Percentiles rank a stretch among this genome's conserved stretches.
Conservation (phyloP, 2,888 invertebrate species). For the Eupeodes latifasciatus region DNA sequence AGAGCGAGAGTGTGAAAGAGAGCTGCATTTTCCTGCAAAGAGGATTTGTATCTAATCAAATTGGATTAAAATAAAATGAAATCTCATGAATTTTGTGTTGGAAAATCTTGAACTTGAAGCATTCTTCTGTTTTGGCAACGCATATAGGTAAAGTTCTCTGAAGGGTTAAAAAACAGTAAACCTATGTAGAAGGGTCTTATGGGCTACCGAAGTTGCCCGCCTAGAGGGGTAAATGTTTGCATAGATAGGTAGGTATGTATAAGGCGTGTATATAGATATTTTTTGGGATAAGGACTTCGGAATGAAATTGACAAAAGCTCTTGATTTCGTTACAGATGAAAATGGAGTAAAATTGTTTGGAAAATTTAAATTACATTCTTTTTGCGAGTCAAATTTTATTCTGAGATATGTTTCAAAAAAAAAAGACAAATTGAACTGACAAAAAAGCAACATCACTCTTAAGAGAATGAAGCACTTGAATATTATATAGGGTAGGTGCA, state of each 20-base stretch:
- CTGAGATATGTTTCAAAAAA: not conserved
- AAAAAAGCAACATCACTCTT: not conserved
- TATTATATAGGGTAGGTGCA: not conserved
- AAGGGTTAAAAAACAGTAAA: constrained; percentile 12
- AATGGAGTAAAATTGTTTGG: not conserved
- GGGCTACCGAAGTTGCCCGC: constrained; percentile 8
- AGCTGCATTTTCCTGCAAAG: constrained; percentile 13
- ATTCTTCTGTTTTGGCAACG: constrained; percentile 38
- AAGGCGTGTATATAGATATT: not conserved
- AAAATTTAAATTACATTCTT: not conserved
- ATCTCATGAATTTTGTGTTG: constrained; percentile 50
- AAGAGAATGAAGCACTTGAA: not conserved
- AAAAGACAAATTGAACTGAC: not conserved
- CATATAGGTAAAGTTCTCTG: constrained; percentile 1
- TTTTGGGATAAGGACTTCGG: not conserved
- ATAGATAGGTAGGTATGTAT: not conserved
- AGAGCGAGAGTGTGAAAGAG: constrained; percentile 47
- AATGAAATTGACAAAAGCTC: constrained; percentile 5
- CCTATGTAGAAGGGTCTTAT: not conserved
- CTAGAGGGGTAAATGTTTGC: not conserved
- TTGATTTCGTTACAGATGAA: not conserved
- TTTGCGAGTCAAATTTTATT: not conserved
- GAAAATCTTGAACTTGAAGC: constrained; percentile 64
- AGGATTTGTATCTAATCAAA: constrained; percentile 12
- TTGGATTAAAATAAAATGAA: constrained; percentile 16